phyloP scores from a whole-genome alignment of 2,113 vertebrate species.

The Pholis gunnellus region DNA sequence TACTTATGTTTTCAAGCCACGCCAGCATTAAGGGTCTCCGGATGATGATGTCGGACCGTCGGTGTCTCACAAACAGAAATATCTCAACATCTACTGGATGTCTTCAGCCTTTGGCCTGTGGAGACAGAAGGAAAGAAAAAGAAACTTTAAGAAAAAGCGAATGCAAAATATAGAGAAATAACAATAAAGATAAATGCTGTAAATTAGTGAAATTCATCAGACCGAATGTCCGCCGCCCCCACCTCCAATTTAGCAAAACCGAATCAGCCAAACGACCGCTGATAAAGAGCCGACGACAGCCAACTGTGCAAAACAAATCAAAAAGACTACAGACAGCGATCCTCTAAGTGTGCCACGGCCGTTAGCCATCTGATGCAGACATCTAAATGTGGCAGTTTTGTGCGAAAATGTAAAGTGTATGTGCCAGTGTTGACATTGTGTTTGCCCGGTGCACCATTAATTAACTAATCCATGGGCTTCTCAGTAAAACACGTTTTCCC shows the following conservation, averaged over 20 bases:
- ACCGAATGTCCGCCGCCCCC: neutral
- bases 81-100: too few species aligned
- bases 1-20: neutral
- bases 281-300: neutral
- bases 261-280: neutral
- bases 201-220: neutral
- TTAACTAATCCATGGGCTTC: constrained; percentile 3
- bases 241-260: neutral
- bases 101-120: neutral
- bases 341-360: neutral
- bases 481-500: neutral
- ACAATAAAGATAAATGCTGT: neutral
- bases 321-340: neutral
- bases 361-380: neutral
- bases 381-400: neutral
- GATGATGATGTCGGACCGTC: too few species aligned
- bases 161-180: neutral
- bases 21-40: neutral
- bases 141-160: neutral
- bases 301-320: neutral
- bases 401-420: neutral
- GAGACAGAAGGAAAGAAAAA: neutral
- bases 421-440: neutral
- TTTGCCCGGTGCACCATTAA: neutral
- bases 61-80: too few species aligned